Evolutionary conservation across 2,888 invertebrate genomes (phyloP), one percentile per base, ranked within the genome.

Genomic region (Drosophila setosimentum): DNA sequence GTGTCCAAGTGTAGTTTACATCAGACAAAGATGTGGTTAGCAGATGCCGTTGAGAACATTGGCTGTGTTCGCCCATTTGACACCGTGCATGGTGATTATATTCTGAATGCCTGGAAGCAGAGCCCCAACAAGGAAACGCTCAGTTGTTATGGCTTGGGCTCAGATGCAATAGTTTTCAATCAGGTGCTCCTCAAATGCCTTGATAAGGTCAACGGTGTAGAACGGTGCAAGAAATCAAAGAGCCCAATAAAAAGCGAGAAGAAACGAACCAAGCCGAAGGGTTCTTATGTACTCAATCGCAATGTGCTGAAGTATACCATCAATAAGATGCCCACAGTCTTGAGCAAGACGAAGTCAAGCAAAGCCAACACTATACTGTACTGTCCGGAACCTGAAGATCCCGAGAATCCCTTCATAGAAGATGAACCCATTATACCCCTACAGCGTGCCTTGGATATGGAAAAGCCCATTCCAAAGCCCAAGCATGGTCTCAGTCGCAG

Each of bases 71-170:
- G 68, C 0, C 42, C 71, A 0, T 68, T 71, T 49, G 45, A 50
- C 0, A 18, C 16, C 3, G 45, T 55, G 6, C 45, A 30, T 11
- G 50, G 29, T 21, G 70, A 68, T 61, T 72, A 67, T n/a, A 11
- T 76, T 1, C 6, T 90, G 51, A 67, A 69, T n/a, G 29, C 61
- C 3, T 84, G 84, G 84, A 74, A 62, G 8, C 49, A 58, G 4
- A 73, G 53, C 42, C 87, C 87, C 3, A 49, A 76, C 30, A 86
- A 90, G 27, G 64, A 88, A 0, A 54, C 69, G 18, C 51, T 84
- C 7, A 55, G 53, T 7, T 73, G 65, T 21, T 84, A 84, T 37
- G 90, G 84, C 11, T 35, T 83, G 8, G 53, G 30, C 0, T 24
- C 64, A 2, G 49, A 69, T 5, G 73, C 83, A 1, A 16, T 42